Percentiles rank a stretch among this genome's conserved stretches.
phyloP scores from a whole-genome alignment of 2,113 vertebrate genomes.

The Protobothrops flavoviridis region DNA sequence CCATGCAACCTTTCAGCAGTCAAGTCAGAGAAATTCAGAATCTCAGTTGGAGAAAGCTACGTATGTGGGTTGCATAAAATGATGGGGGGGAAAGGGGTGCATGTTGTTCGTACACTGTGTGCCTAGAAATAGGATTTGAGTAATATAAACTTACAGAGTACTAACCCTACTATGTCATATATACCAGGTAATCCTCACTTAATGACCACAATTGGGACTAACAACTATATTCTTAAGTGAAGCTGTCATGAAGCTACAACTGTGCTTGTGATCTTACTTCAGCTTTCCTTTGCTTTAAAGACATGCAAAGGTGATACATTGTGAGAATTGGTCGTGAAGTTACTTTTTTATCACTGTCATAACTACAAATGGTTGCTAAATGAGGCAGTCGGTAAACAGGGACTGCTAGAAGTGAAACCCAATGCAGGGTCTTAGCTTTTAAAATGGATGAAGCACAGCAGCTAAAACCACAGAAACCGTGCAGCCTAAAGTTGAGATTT shows the following conservation, averaged over 20 bases:
- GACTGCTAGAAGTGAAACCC: background rate
- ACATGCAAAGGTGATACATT: background rate
- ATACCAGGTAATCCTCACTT: background rate
- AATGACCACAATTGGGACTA: background rate
- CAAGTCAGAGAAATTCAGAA: background rate
- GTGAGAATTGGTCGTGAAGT: background rate
- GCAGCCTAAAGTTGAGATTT: background rate
- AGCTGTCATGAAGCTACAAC: background rate
- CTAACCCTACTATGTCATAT: background rate
- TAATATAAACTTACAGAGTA: background rate
- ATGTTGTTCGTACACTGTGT: background rate
- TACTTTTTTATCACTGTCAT: background rate
- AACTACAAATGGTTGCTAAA: background rate
- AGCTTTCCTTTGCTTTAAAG: background rate
- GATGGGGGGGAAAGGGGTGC: background rate
- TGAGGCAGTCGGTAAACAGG: background rate
- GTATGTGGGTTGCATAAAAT: background rate
- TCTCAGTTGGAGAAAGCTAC: background rate
- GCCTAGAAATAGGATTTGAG: background rate
- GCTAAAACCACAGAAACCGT: background rate
- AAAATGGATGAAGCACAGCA: background rate
- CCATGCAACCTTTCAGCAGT: background rate
- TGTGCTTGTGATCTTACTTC: background rate
- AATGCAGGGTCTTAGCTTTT: background rate
- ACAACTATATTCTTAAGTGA: background rate